Evolutionary conservation across 2,888 invertebrate species (phyloP).

Genomic region (Philonicus albiceps): DNA sequence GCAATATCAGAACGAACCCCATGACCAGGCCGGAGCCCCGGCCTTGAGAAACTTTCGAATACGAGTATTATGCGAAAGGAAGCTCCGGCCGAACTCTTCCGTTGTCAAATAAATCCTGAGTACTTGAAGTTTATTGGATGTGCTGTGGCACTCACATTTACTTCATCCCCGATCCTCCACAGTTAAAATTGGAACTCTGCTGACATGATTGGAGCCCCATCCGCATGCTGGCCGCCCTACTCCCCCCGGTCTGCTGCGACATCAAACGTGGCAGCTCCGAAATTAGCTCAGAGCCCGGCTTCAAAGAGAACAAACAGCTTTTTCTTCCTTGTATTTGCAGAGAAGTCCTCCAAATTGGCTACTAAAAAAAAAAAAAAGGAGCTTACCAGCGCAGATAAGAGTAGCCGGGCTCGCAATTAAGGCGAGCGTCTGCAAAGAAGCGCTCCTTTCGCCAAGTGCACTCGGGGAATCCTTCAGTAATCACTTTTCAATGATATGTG

Average conservation of each 20-base stretch:
- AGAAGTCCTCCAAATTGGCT: neutral
- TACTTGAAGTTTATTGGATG: neutral
- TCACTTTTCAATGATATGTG: neutral
- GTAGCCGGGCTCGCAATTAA: neutral
- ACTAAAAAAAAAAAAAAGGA: neutral
- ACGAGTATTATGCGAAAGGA: neutral
- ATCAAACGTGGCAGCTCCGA: neutral
- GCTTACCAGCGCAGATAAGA: neutral
- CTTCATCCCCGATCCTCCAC: neutral
- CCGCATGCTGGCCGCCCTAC: neutral
- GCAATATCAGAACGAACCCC: neutral
- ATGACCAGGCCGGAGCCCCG: neutral
- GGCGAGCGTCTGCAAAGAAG: neutral
- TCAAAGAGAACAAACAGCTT: neutral
- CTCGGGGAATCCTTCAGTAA: neutral
- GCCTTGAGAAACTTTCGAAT: neutral
- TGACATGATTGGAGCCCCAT: neutral
- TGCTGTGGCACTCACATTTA: neutral
- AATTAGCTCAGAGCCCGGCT: neutral
- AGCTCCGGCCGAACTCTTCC: neutral
- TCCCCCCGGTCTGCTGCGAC: neutral
- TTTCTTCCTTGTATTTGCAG: neutral
- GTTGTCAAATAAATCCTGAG: neutral
- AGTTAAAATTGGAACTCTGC: neutral
- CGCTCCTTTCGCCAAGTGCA: neutral